Percentiles rank a stretch among this genome's conserved stretches.
Evolutionary conservation across 2,797 vertebrate species (phyloP).

Genomic region (Eidolon dupreanum): DNA sequence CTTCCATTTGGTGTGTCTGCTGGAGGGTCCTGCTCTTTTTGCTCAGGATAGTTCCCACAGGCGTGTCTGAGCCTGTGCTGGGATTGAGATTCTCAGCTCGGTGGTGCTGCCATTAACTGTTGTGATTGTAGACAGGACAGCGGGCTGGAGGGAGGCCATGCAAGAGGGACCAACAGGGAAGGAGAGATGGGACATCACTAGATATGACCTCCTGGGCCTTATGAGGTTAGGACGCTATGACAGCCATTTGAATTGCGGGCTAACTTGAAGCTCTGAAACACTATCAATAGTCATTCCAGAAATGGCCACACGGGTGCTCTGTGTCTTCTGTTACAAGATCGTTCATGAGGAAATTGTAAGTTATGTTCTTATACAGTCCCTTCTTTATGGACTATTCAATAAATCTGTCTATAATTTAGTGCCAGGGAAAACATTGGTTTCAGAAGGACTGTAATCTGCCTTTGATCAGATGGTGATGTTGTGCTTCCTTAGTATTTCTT

Average conservation of each 20-base stretch:
- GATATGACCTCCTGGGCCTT: neutral
- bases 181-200: neutral
- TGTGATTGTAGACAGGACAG: neutral
- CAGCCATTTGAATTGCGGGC: neutral
- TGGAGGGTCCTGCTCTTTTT: neutral
- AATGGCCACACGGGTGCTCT: neutral
- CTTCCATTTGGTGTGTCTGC: neutral
- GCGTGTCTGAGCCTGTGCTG: neutral
- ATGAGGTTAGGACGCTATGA: accelerated
- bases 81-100: neutral
- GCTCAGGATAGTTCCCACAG: neutral
- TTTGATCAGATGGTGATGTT: neutral
- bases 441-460: neutral
- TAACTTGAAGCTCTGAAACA: neutral
- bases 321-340: neutral
- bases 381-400: neutral
- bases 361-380: neutral
- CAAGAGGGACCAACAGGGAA: neutral
- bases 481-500: neutral
- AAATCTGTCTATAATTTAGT: neutral
- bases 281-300: neutral
- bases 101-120: no score
- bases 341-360: neutral
- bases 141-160: neutral
- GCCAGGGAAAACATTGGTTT: neutral